Evolutionary conservation across 2,888 invertebrate genomes (phyloP), one percentile per base, ranked within the genome.

Genomic region (Noctuana brunneofusca): DNA sequence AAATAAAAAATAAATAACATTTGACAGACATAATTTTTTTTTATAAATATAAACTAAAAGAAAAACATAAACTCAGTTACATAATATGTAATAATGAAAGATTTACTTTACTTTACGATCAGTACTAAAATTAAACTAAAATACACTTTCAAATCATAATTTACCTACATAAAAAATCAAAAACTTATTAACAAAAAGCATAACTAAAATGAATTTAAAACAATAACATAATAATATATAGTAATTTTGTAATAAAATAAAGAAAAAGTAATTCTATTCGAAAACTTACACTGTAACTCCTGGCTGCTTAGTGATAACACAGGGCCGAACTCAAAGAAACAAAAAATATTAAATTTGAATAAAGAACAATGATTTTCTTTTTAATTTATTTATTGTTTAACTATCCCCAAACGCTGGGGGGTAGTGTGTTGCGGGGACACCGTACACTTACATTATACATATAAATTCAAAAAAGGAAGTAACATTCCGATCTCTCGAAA

Each of bases 391-490:
- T 84, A 87, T 87, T 81, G 78, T 84, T 86, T 86, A 87, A 86
- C 86, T 88, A 88, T 72, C 81, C 87, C 84, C 86, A 75, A 62
- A 73, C 73, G 73, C 66, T 68, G 77, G 20, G 77, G 74, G 75
- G 79, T 71, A 80, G 83, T 81, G 86, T 86, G 81, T 83, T 82
- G 85, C 86, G 75, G 83, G 83, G 80, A 76, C 78, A 83, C 76
- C 76, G 73, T 81, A 87, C 85, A 85, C 84, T 79, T 80, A 87
- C 83, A 84, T 83, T 76, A 62, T 80, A 86, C 82, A 86, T 87
- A 86, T 83, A 87, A 87, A 87, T 89, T 83, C 84, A 85, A 86
- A 86, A 70, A 88, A 84, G 82, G 83, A 85, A 84, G 80, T 83
- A 86, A 87, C 84, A 84, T 81, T 84, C 83, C 80, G 84, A 85